Evolutionary conservation across 2,888 invertebrate species (phyloP), one percentile per base, ranked within the genome.

Genomic region (Ormia ochracea): DNA sequence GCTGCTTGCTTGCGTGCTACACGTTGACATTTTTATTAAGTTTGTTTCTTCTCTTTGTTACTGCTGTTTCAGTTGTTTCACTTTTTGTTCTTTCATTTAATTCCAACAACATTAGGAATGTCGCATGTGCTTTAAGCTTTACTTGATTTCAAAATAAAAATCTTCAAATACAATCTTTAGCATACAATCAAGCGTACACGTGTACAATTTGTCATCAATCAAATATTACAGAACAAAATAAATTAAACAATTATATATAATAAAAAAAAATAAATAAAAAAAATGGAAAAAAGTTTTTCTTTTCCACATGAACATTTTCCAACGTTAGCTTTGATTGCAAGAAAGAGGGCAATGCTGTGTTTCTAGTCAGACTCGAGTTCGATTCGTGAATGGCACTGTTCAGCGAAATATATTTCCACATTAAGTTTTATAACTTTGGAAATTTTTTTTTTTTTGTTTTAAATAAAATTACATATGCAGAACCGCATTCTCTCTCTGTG

Each of bases 141-240:
- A 33, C 31, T 58, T 31, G 50, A 54, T 54, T 33, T 33, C 19
- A 54, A 41, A 72, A 54, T 52, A 26, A 66, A 76, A 58, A 66
- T 52, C 52, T 70, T 75, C 66, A 10, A 17, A 7, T 5, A 54
- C 12, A 54, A 48, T 6, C n/a, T 12, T 3, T 54, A 17, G 1
- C 19, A 9, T 2, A 38, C 41, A 4, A 9, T n/a, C 7, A 9
- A 28, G 1, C 23, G 1, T 36, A 38, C 48, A 41, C 33, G 58
- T 76, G 31, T 68, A 14, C 12, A 14, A 48, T 54, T 69, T 61
- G 68, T 76, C 76, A 80, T 76, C 80, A 80, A 80, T 80, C 76
- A 80, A 76, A 73, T 76, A 79, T 79, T 58, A 66, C 58, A 58
- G 10, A 58, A 58, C n/a, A n/a, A n/a, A n/a, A n/a, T n/a, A n/a